A percentile compares a stretch with the other conserved stretches of the same genome.
These are phyloP conservation scores for Acleris literana DNA, from an alignment of 2,888 invertebrate genomes.

Conservation along the genomic window DNA sequence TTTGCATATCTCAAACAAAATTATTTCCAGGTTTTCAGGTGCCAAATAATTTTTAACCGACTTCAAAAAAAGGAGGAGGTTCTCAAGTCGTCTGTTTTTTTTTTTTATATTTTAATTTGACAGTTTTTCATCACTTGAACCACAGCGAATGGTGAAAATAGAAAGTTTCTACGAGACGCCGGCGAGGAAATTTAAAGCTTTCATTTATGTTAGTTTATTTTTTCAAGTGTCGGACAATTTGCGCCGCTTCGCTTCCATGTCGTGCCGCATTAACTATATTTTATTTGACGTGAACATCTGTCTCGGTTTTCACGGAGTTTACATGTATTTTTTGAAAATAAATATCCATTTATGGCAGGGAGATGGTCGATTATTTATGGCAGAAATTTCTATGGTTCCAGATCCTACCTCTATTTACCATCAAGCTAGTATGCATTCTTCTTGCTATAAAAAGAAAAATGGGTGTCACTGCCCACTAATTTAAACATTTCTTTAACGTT, in stretches of 20 bases:
- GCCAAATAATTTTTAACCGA: too few relatives aligned
- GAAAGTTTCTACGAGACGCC: constrained; percentile 69
- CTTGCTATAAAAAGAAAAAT: background rate
- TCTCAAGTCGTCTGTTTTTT: too few relatives aligned
- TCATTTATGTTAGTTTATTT: constrained; percentile 77
- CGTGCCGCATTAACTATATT: constrained; percentile 3
- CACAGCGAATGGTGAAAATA: constrained; percentile 53
- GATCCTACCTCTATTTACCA: too few relatives aligned
- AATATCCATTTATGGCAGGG: too few relatives aligned
- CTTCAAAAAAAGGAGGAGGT: too few relatives aligned
- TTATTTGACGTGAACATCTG: background rate
- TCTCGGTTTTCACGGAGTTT: background rate
- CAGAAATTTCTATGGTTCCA: too few relatives aligned
- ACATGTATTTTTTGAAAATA: background rate
- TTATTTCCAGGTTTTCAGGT: too few relatives aligned
- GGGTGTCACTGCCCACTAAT: too few relatives aligned
- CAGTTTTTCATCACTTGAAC: constrained; percentile 39
- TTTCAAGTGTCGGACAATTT: constrained; percentile 69
- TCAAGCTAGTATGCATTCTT: background rate
- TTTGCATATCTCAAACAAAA: too few relatives aligned
- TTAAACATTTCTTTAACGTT: background rate
- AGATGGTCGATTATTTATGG: too few relatives aligned
- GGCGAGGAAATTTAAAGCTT: constrained; percentile 67
- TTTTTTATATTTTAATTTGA: too few relatives aligned
- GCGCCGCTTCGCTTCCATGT: constrained; percentile 16